Evolutionary conservation across 2,797 vertebrate species (phyloP), one percentile per base, ranked within the genome.

Genomic region (Ctenopoma multispine): DNA sequence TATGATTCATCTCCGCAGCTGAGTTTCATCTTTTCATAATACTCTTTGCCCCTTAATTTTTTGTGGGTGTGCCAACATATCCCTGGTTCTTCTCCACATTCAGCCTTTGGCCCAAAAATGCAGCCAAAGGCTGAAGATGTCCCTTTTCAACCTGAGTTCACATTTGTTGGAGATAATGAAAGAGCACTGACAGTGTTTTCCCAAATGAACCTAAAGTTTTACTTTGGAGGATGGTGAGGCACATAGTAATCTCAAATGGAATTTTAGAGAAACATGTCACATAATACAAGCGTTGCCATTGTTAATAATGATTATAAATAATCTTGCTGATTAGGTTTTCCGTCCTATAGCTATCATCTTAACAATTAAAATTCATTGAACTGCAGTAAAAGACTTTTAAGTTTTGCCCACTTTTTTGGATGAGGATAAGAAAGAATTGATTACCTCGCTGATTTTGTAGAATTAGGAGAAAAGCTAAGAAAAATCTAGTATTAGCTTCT

Each of bases 101-200:
- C 51, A 49, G 56, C 59, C n/a, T n/a, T n/a, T n/a, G 69, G 69
- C 48, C 60, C 61, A 72, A 69, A 75, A 46, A 82, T 65, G 56
- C 70, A 79, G 62, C 61, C 78, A 75, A 56, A 69, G 76, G 59
- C 63, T 68, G 36, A 60, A 27, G 17, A 74, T 74, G 63, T 76
- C 68, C 54, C 57, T 78, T 78, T 75, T 69, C 82, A 75, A 86
- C 61, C 72, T 63, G 15, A 67, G 46, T 46, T 76, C 41, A 61
- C 65, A 71, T 61, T 70, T 77, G n/a, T 69, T 64, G 5, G 40
- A 76, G 54, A 72, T 69, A 68, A 84, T 82, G n/a, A 71, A 74
- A 79, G 54, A 41, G 34, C 8, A 17, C 23, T 59, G 10, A 31
- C 4, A 21, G 40, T 63, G 72, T 74, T 75, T 62, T 34, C 66